phyloP scores from a whole-genome alignment of 2,113 vertebrate species.

The Hydropotes inermis region DNA sequence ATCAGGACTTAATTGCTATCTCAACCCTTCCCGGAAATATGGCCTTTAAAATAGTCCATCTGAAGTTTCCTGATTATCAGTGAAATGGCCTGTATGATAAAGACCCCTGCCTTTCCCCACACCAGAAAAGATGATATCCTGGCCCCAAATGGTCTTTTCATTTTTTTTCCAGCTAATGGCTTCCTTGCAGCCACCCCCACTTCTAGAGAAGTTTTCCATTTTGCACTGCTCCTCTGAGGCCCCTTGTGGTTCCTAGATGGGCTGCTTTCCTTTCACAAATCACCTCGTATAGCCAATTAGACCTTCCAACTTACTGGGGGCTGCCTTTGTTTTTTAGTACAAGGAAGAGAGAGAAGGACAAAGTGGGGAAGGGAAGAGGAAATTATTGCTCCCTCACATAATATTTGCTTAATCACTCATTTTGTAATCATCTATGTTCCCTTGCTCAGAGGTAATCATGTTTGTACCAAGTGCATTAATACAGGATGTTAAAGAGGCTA shows the following conservation, averaged over 20 bases:
- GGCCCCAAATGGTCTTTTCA: not conserved
- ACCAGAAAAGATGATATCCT: not conserved
- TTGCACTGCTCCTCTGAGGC: not conserved
- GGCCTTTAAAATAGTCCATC: not conserved
- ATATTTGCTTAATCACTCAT: not conserved
- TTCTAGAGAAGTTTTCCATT: not conserved
- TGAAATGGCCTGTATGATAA: not conserved
- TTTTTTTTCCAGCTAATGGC: not conserved
- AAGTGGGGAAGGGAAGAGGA: not conserved
- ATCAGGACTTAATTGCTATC: not conserved
- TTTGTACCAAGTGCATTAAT: not conserved
- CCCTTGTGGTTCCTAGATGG: not conserved
- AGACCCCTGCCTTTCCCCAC: not conserved
- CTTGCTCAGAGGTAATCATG: not conserved
- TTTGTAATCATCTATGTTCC: not conserved
- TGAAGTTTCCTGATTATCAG: not conserved
- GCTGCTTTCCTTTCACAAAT: not conserved
- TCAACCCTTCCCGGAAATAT: not conserved
- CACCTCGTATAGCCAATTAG: not conserved
- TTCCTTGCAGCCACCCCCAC: not conserved
- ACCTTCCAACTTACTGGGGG: not conserved
- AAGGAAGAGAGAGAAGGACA: not conserved
- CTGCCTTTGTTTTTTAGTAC: not conserved
- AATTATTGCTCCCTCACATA: not conserved
- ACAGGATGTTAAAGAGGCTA: not conserved